Evolutionary conservation across 2,888 invertebrate species (phyloP).

Genomic region (Macrophya alboannulata): DNA sequence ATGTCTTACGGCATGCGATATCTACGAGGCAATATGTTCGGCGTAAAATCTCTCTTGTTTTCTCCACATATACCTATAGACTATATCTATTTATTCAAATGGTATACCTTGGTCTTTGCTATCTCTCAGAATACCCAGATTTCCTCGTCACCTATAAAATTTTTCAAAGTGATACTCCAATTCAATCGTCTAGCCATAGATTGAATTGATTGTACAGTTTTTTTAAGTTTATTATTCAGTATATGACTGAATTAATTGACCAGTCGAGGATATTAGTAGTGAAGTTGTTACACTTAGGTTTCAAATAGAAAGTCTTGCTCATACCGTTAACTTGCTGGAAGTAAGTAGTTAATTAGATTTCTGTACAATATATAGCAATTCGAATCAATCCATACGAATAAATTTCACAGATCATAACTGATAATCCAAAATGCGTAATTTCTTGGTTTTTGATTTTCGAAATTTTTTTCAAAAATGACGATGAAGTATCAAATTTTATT

Average conservation of each 20-base stretch:
- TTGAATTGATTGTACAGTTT: neutral
- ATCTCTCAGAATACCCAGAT: neutral
- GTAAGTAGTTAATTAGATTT: neutral
- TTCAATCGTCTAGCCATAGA: neutral
- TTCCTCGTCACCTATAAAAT: neutral
- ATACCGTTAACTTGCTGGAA: neutral
- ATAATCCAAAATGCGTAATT: neutral
- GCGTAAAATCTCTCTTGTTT: neutral
- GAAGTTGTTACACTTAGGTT: neutral
- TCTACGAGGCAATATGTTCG: constrained; percentile 18
- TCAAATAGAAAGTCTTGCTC: neutral
- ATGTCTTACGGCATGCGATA: neutral
- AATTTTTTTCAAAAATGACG: neutral
- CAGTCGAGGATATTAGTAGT: neutral
- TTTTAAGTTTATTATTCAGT: neutral
- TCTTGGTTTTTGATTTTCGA: neutral
- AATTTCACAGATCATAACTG: neutral
- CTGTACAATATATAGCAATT: neutral
- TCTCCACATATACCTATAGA: neutral
- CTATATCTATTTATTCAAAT: neutral
- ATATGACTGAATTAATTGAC: constrained; percentile 6
- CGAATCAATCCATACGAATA: neutral
- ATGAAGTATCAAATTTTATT: neutral
- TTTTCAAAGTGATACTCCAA: neutral
- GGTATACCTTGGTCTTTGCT: neutral